A percentile compares a stretch with the other conserved stretches of the same genome.
phyloP scores from a whole-genome alignment of 2,888 invertebrate genomes.

The Cyaniris semiargus region DNA sequence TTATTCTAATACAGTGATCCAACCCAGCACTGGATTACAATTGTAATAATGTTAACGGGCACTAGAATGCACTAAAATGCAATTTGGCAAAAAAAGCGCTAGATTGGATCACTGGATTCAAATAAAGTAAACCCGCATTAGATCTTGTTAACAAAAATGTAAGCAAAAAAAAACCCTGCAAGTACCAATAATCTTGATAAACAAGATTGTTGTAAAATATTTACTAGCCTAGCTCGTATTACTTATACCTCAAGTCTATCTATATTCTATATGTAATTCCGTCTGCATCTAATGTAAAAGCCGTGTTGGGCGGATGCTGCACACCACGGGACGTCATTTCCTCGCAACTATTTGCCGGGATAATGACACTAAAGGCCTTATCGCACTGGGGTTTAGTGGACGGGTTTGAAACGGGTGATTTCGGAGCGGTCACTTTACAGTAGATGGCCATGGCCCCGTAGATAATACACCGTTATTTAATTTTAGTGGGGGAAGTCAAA shows the following conservation, averaged over 20 bases:
- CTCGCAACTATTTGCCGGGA: neutral
- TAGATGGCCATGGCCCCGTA: no score
- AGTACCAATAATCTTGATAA: no score
- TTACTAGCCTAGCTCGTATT: neutral
- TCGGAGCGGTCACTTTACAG: neutral
- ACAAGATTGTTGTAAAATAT: neutral
- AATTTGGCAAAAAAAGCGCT: no score
- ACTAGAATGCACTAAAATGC: no score
- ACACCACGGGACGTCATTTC: conserved; percentile 1
- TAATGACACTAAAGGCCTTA: neutral
- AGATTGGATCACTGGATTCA: no score
- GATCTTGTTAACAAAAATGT: no score
- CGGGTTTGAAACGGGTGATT: neutral
- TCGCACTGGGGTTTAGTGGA: neutral
- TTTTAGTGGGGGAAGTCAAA: no score
- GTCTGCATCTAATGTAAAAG: conserved; percentile 23
- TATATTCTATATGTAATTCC: neutral
- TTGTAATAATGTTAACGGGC: no score
- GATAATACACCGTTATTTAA: no score
- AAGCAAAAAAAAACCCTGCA: neutral
- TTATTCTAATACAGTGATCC: no score
- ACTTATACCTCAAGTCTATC: neutral
- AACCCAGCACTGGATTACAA: no score
- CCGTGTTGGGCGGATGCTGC: conserved; percentile 26
- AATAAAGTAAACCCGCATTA: no score